Base-by-base conservation (phyloP, 2,113 vertebrate species). In the Prietella phreatophila region DNA sequence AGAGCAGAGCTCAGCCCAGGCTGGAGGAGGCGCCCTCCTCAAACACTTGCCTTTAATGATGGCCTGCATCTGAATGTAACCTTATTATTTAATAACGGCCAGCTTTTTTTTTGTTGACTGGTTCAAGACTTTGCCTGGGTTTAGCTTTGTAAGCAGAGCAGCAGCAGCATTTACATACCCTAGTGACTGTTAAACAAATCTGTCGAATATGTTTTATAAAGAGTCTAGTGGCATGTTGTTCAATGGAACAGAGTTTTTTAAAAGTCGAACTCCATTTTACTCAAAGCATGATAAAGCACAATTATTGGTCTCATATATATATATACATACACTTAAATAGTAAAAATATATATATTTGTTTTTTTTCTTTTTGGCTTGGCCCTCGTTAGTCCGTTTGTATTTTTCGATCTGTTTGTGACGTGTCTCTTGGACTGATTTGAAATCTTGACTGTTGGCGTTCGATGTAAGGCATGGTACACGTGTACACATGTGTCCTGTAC, bases 21-120 rank as follows among this genome's bases (percentile, higher is more conserved):
- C 94, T 94, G 90, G 93, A 19, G 87, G 93, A 94, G 88, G 71
- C 83, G 91, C 73, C 36, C 82, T 85, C 69, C 61, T 56, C 36
- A 53, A 61, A 36, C 65, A 85, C 80, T 58, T 20, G 27, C 63
- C 85, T 90, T 85, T 88, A 85, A 89, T 85, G 69, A 30, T 78
- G 58, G 73, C 39, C 83, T 67, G 71, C 50, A 56, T 89, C 79
- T n/a, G 65, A 89, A 81, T 39, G 11, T 83, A 83, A 89, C 87
- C 89, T 91, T 50, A 89, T 88, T 86, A 89, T 88, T 86, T 82
- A 60, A 76, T 88, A 87, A 39, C 2, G 3, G 30, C 15, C 14
- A 89, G 67, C 67, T 91, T n/a, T 33, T 91, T n/a, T 33, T 73
- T 50, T 73, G 65, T 86, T 61, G 53, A 5, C 50, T 47, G 78